Evolutionary conservation across 2,797 vertebrate genomes (phyloP).

Genomic region (Protonibea diacanthus): DNA sequence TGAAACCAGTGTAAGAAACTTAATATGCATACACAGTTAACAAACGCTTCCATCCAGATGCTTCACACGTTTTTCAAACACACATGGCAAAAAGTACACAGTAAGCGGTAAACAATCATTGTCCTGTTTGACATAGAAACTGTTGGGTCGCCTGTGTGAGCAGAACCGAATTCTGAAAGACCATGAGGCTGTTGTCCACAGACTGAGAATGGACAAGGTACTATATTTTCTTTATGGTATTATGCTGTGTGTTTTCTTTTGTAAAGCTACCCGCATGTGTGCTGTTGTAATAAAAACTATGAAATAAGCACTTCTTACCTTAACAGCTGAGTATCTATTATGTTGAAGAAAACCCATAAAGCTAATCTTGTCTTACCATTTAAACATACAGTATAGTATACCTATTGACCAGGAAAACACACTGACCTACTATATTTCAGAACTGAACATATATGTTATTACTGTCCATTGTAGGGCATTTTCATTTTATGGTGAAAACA

Average conservation of each 20-base stretch:
- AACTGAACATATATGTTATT: too few species aligned
- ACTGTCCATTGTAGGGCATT: too few species aligned
- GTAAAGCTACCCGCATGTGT: neutral
- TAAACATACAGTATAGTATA: too few species aligned
- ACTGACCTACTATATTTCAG: too few species aligned
- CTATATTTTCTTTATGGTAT: rapidly evolving
- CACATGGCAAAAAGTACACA: neutral
- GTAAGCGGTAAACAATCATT: neutral
- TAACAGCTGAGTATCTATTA: neutral
- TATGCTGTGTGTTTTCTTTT: neutral
- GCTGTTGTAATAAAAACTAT: neutral
- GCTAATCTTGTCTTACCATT: too few species aligned
- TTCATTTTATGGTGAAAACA: too few species aligned
- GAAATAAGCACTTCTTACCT: neutral
- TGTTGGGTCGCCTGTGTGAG: conserved; percentile 94
- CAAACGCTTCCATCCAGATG: neutral
- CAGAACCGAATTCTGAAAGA: conserved; percentile 93
- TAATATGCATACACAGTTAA: neutral
- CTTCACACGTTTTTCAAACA: neutral
- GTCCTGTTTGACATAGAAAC: conserved; percentile 87
- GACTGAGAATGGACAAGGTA: conserved; percentile 95
- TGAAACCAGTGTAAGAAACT: conserved; percentile 93
- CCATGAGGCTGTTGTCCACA: conserved; percentile 92
- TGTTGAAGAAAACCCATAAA: too few species aligned
- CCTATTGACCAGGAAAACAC: too few species aligned